phyloP scores from a whole-genome alignment of 2,113 vertebrate genomes.

The Notarius quadriscutis region DNA sequence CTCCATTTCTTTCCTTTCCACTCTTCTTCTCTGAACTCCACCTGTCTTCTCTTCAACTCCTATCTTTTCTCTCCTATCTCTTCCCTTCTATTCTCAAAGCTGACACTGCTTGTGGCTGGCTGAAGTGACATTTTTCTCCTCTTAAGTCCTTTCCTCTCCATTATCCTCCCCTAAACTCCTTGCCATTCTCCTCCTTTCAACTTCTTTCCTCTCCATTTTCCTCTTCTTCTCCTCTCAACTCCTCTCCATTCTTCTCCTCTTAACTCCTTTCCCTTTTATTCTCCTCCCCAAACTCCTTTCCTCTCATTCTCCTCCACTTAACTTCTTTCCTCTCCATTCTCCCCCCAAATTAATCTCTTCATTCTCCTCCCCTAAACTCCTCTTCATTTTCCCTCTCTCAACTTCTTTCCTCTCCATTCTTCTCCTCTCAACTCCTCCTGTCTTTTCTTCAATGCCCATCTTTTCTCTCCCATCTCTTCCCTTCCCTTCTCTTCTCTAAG shows the following conservation, averaged over 20 bases:
- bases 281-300: background rate
- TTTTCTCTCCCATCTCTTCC: too few relatives aligned
- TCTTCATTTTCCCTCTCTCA: background rate
- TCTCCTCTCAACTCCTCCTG: background rate
- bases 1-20: background rate
- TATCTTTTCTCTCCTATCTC: too few relatives aligned
- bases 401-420: too few relatives aligned
- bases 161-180: too few relatives aligned
- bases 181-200: background rate
- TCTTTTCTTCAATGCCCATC: background rate
- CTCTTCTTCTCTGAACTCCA: background rate
- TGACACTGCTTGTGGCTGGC: conserved; percentile 24
- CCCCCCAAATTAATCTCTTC: too few relatives aligned
- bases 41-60: too few relatives aligned
- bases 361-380: background rate
- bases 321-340: background rate
- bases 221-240: background rate
- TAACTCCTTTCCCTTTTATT: too few relatives aligned
- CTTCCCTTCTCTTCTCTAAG: background rate
- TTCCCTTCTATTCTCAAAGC: background rate
- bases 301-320: background rate
- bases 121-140: background rate
- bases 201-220: background rate
- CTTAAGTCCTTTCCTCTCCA: too few relatives aligned
- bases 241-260: too few relatives aligned